These are phyloP conservation scores for Setipinna tenuifilis DNA, from an alignment of 2,797 vertebrate species.

Conservation along the genomic window DNA sequence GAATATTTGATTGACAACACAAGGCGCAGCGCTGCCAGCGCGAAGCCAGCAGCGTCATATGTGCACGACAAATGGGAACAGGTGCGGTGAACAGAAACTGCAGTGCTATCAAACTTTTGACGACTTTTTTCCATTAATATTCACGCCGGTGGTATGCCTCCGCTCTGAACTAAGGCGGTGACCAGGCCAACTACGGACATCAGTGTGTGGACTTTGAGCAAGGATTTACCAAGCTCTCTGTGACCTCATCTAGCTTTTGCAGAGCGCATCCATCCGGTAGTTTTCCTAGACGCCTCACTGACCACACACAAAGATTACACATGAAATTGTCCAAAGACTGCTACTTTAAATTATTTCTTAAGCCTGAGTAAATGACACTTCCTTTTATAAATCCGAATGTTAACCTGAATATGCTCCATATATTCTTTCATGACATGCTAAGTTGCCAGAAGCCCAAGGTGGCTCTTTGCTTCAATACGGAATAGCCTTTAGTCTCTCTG, in stretches of 20 bases:
- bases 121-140: conserved; percentile 15
- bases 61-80: conserved; percentile 41
- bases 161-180: not conserved
- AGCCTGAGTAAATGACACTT: not conserved
- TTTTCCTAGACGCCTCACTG: conserved; percentile 1
- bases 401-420: not conserved
- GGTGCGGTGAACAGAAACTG: conserved; percentile 50
- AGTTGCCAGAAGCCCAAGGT: not conserved
- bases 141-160: not conserved
- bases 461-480: not conserved
- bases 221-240: conserved; percentile 9
- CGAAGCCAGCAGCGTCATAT: conserved; percentile 20
- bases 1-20: conserved; percentile 27
- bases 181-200: not conserved
- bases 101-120: not conserved
- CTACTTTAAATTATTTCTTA: not conserved
- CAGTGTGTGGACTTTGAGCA: not conserved
- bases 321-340: not conserved
- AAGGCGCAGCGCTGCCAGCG: not conserved
- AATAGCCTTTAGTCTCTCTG: not conserved
- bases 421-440: not conserved
- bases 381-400: not conserved
- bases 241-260: not conserved
- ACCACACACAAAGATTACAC: not conserved
- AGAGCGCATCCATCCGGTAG: conserved; percentile 17